Evolutionary conservation across 2,113 vertebrate species (phyloP), one percentile per base, ranked within the genome.

Genomic region (Heloderma charlesbogerti): DNA sequence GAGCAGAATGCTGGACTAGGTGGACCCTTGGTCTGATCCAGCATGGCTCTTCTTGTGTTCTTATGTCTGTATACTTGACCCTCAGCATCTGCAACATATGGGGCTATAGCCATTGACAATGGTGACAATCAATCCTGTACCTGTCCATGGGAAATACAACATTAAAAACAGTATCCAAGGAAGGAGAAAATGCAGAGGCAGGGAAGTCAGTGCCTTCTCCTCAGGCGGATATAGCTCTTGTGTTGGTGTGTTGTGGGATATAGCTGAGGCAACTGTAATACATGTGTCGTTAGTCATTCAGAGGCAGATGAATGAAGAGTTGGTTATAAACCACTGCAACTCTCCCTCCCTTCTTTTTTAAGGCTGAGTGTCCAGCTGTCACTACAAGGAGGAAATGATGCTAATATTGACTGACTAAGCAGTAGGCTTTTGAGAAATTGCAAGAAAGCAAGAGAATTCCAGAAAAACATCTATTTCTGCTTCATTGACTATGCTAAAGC

Each of bases 361-460:
- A 71, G 22, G 6, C 3, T 86, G 71, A 90, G 60, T 83, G 82
- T 92, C 91, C 22, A 25, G 78, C 16, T 84, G 91, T 40, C 40
- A 67, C 80, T 80, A 8, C 54, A 63, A 84, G 51, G 10, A 29
- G 82, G 67, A 63, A 94, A 83, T 94, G 57, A 29, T 22, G 78
- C 12, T 69, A 51, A 69, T 69, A 40, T 31, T 67, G 67, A 71
- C 71, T 86, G 57, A 92, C 88, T 48, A 79, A 75, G 12, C 25
- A 84, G 27, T 92, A 87, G 72, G 86, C 18, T 37, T 88, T 15
- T 79, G 86, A 89, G 43, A 93, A 93, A 57, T 72, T 90, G 6
- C 25, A 91, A 78, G 5, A 85, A n/a, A n/a, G n/a, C n/a, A n/a
- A n/a, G n/a, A n/a, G n/a, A n/a, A n/a, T n/a, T n/a, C n/a, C n/a